These are phyloP conservation scores for Campoplex capitator DNA, from an alignment of 2,888 invertebrate genomes.

Conservation along the genomic window DNA sequence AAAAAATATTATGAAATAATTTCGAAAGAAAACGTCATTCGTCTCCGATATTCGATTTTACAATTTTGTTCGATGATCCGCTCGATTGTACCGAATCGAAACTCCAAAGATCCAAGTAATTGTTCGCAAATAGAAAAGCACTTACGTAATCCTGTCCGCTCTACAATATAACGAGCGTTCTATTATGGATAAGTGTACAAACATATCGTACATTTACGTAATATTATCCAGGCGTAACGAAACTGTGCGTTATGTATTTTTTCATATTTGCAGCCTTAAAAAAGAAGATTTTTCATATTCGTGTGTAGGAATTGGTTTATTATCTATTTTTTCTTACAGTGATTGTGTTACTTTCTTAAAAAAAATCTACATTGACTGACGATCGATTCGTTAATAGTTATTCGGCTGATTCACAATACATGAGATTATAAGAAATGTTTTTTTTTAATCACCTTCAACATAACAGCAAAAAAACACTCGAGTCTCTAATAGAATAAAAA, in stretches of 20 bases:
- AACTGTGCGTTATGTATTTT: slow-evolving; percentile 27
- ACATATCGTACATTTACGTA: slow-evolving; percentile 46
- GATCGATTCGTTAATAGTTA: background rate
- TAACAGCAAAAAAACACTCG: too few relatives aligned
- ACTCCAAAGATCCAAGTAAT: slow-evolving; percentile 48
- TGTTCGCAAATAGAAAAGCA: slow-evolving; percentile 58
- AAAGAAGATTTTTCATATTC: slow-evolving; percentile 2
- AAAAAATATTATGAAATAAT: background rate
- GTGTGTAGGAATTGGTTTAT: background rate
- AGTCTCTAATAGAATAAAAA: too few relatives aligned
- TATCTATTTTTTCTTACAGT: background rate
- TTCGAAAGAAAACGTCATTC: background rate
- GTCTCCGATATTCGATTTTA: background rate
- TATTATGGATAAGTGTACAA: slow-evolving; percentile 45
- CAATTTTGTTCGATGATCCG: background rate
- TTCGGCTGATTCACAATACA: too few relatives aligned
- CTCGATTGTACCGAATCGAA: background rate
- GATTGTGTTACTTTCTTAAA: background rate
- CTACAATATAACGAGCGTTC: slow-evolving; percentile 51
- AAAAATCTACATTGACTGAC: background rate
- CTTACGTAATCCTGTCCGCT: slow-evolving; percentile 55
- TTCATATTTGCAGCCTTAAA: background rate
- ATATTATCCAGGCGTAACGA: slow-evolving; percentile 43
- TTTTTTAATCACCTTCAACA: too few relatives aligned
- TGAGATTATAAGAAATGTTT: too few relatives aligned